A percentile compares a stretch with the other conserved stretches of the same genome.
Conservation (phyloP, 2,797 vertebrate genomes). For the Takifugu rubripes region DNA sequence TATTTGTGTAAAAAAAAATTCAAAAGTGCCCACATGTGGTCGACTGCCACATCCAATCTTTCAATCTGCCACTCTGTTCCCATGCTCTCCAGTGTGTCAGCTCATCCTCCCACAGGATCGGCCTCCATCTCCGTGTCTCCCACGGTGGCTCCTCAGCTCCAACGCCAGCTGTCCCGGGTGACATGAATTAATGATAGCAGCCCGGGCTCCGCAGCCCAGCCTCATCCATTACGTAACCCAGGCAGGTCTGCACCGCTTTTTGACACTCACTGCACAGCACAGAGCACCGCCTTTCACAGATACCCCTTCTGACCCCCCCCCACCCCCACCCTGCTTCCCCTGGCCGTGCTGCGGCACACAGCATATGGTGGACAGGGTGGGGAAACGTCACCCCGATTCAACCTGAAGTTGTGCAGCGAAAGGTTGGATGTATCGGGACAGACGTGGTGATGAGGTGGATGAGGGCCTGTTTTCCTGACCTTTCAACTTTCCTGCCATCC, state of each 20-base stretch:
- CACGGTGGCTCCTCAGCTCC: conserved; percentile 52
- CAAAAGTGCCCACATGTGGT: not conserved
- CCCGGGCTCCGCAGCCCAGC: conserved; percentile 56
- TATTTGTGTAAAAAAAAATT: not conserved
- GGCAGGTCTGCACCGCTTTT: conserved; percentile 33
- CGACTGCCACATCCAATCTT: conserved; percentile 24
- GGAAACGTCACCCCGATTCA: conserved; percentile 32
- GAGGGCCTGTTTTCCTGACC: not conserved
- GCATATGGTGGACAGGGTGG: conserved; percentile 31
- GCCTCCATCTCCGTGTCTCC: conserved; percentile 57
- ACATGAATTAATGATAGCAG: conserved; percentile 79
- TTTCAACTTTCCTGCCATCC: conserved; percentile 6
- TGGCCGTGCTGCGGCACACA: conserved; percentile 16
- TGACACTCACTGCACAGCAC: conserved; percentile 36
- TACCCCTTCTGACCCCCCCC: conserved; percentile 35
- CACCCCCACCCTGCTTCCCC: conserved; percentile 9
- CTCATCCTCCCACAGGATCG: conserved; percentile 57
- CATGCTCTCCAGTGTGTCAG: conserved; percentile 25
- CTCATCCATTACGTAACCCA: conserved; percentile 62
- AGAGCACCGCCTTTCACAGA: conserved; percentile 9
- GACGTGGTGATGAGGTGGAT: not conserved
- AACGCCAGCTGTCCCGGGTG: conserved; percentile 57
- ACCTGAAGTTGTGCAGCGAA: conserved; percentile 12
- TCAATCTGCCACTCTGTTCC: conserved; percentile 2
- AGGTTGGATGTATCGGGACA: conserved; percentile 15